Conservation (phyloP, 2,113 vertebrate species). For the Siniperca chuatsi region DNA sequence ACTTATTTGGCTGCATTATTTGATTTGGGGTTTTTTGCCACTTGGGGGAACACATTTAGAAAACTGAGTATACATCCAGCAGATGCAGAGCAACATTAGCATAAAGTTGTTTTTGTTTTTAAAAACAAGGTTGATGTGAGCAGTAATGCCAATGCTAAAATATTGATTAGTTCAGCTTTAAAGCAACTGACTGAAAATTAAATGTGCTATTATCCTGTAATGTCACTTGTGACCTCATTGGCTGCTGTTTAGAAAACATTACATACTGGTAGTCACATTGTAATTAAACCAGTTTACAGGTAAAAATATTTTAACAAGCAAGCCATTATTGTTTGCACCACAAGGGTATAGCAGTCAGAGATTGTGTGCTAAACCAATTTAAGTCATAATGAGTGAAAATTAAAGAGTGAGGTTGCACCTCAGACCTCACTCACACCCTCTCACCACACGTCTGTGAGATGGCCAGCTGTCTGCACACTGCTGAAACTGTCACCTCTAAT, state of each 20-base stretch:
- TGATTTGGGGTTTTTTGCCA: neutral
- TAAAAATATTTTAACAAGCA: neutral
- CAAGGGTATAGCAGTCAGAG: neutral
- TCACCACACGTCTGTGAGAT: slow-evolving; percentile 1
- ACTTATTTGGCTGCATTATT: neutral
- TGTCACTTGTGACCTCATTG: neutral
- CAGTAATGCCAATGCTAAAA: neutral
- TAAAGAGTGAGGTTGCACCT: slow-evolving; percentile 19
- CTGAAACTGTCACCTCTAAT: slow-evolving; percentile 54
- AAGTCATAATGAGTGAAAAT: neutral
- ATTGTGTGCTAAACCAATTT: neutral
- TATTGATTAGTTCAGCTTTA: slow-evolving; percentile 2
- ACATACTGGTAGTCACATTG: neutral
- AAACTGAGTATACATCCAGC: too few species aligned
- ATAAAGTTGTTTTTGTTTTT: too few species aligned
- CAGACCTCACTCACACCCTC: neutral
- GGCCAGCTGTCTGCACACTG: slow-evolving; percentile 34
- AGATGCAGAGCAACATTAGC: too few species aligned
- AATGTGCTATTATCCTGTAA: neutral
- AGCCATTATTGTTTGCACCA: neutral
- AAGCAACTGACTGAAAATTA: neutral
- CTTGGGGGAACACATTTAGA: too few species aligned
- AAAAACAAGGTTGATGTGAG: too few species aligned
- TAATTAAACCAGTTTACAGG: neutral
- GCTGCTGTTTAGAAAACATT: neutral